These are phyloP conservation scores for Ophion ellenae DNA, from an alignment of 2,888 invertebrate genomes.

Conservation along the genomic window DNA sequence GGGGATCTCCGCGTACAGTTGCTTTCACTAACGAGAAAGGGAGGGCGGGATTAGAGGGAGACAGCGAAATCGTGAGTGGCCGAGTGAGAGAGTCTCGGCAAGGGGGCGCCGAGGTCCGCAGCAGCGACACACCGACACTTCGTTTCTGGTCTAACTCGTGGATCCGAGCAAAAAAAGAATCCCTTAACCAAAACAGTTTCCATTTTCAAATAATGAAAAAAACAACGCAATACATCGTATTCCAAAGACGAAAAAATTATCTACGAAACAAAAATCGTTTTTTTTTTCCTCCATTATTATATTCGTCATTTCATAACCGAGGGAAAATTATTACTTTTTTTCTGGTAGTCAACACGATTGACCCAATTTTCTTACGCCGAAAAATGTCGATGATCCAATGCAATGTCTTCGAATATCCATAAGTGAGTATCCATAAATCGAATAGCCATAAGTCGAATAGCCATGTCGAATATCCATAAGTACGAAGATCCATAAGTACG, in stretches of 20 bases:
- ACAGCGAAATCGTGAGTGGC: neutral
- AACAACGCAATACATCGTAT: neutral
- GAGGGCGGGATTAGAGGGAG: conserved; percentile 10
- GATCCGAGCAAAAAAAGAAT: neutral
- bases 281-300: neutral
- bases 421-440: too few species aligned
- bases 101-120: neutral
- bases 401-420: too few species aligned
- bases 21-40: conserved; percentile 74
- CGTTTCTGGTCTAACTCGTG: neutral
- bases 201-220: neutral
- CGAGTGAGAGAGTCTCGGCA: neutral
- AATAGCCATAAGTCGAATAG: too few species aligned
- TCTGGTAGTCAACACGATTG: neutral
- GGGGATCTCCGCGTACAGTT: conserved; percentile 60
- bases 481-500: too few species aligned
- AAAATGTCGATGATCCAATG: neutral
- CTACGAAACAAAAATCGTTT: neutral
- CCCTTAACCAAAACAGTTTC: neutral
- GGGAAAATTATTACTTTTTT: too few species aligned
- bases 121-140: neutral
- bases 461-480: too few species aligned
- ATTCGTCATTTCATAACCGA: too few species aligned
- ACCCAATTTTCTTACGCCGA: neutral
- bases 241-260: too few species aligned